phyloP scores from a whole-genome alignment of 2,113 vertebrate genomes.

The Varanus salvator region DNA sequence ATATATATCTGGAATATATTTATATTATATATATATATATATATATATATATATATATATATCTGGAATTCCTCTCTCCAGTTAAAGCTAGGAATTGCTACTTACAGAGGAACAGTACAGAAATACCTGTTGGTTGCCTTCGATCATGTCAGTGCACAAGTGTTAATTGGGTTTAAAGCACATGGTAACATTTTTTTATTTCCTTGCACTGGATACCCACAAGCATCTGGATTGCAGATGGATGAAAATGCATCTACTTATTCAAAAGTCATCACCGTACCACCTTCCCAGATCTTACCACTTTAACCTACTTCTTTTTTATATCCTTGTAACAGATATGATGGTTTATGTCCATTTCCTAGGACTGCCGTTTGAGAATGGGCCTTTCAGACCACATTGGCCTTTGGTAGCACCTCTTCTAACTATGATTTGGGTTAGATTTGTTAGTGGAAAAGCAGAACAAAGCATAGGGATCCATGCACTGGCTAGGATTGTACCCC shows the following conservation, averaged over 20 bases:
- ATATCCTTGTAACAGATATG: neutral
- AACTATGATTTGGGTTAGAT: too few species aligned
- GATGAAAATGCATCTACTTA: neutral
- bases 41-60: too few species aligned
- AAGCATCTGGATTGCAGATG: neutral
- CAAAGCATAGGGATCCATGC: neutral
- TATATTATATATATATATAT: too few species aligned
- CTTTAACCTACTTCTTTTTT: neutral
- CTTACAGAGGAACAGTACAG: too few species aligned
- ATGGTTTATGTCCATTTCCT: neutral
- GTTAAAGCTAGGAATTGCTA: too few species aligned
- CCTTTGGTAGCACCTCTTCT: too few species aligned
- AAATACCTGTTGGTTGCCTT: too few species aligned
- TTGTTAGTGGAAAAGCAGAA: neutral
- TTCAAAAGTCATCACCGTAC: neutral
- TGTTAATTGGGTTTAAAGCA: neutral
- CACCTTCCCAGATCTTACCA: neutral
- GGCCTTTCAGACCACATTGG: too few species aligned
- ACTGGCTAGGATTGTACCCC: neutral
- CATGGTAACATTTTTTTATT: neutral
- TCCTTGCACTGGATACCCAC: neutral
- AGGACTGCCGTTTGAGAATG: too few species aligned
- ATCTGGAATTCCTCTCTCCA: too few species aligned
- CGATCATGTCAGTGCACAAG: too few species aligned
- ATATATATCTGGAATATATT: too few species aligned